Percentiles rank a stretch among this genome's conserved stretches.
Conservation (phyloP, 2,797 vertebrate species). For the Heterohyrax brucei region DNA sequence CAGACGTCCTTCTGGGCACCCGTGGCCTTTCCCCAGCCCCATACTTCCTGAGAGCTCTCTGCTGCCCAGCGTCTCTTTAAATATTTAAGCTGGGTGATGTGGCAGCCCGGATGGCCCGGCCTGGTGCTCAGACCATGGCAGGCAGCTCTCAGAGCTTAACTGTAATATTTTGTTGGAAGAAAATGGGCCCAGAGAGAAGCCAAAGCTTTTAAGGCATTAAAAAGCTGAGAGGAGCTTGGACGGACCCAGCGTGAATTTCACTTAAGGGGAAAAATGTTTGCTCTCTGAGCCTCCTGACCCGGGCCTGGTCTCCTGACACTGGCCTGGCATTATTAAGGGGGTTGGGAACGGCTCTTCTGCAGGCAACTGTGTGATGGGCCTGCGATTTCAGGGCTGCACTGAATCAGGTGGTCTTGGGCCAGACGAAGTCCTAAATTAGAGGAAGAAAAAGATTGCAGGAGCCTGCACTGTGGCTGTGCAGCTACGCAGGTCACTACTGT, state of each 20-base stretch:
- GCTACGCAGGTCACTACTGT: rapidly evolving
- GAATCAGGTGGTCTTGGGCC: neutral
- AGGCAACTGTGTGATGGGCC: neutral
- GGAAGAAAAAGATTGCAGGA: neutral
- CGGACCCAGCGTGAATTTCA: neutral
- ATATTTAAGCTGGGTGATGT: neutral
- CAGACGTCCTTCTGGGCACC: neutral
- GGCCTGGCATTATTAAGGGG: no score
- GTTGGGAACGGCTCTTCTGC: neutral
- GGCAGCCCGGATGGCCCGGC: neutral
- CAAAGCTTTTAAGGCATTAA: constrained; percentile 78
- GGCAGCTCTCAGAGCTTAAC: constrained; percentile 67
- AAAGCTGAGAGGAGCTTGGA: neutral
- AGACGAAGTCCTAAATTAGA: neutral
- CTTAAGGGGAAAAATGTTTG: neutral
- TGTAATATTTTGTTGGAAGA: constrained; percentile 65
- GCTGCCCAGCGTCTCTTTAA: constrained; percentile 66
- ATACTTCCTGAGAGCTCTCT: neutral
- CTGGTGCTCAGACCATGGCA: neutral
- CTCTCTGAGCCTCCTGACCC: rapidly evolving
- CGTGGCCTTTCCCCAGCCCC: rapidly evolving
- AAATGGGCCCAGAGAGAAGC: constrained; percentile 77
- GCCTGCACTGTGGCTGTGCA: neutral
- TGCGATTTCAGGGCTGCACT: rapidly evolving
- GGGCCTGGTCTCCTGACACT: rapidly evolving